These are phyloP conservation scores for Zaprionus kolodkinae DNA, from an alignment of 1,140 invertebrate genomes.

Conservation along the genomic window DNA sequence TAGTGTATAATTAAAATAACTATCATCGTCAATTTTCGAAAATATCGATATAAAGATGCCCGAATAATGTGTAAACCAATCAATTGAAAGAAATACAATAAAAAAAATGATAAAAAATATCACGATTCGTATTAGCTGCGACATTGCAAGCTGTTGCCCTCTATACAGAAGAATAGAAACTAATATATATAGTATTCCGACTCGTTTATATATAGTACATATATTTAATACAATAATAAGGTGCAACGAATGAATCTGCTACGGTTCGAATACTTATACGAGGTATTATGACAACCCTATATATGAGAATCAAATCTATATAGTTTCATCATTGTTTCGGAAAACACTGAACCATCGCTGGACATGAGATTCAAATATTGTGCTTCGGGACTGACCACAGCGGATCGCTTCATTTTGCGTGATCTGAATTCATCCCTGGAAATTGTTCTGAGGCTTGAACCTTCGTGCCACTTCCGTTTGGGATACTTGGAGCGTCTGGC, in stretches of 20 bases:
- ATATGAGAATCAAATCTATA: conserved; percentile 1
- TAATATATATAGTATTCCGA: neutral
- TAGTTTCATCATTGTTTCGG: conserved; percentile 10
- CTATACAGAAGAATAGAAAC: neutral
- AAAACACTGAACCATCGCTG: neutral
- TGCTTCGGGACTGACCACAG: neutral
- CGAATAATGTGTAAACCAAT: neutral
- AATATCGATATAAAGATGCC: neutral
- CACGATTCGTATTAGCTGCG: neutral
- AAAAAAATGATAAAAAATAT: neutral
- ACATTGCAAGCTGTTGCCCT: neutral
- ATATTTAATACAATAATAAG: neutral
- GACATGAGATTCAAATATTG: neutral
- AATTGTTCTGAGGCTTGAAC: conserved; percentile 61
- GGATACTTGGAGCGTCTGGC: neutral
- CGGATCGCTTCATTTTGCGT: conserved; percentile 36
- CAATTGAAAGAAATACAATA: neutral
- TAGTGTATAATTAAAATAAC: conserved; percentile 87
- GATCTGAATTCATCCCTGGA: conserved; percentile 86
- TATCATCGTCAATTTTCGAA: conserved; percentile 81
- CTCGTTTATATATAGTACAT: neutral
- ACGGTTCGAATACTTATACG: neutral
- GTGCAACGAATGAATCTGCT: neutral
- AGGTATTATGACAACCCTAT: neutral
- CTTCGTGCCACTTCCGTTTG: conserved; percentile 43